Evolutionary conservation across 2,888 invertebrate genomes (phyloP), one percentile per base, ranked within the genome.

Genomic region (Drosophila ochracea): DNA sequence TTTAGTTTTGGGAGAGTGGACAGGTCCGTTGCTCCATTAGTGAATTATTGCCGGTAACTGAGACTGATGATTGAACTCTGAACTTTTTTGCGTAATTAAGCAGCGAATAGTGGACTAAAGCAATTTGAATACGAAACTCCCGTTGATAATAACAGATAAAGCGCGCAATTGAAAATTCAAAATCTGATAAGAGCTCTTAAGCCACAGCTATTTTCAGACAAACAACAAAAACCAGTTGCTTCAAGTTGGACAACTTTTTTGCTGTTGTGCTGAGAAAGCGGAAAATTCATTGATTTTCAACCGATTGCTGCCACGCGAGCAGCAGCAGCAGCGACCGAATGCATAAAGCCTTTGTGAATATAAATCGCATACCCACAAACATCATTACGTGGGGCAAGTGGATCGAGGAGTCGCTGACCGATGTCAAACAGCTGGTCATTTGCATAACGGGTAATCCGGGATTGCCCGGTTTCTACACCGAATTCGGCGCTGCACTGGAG

Each of bases 361-460:
- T 97, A 1, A 96, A 96, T 90, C 94, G 95, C 43, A 95, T 97
- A 49, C 95, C 96, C 66, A 97, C 97, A 0, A 95, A 96, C 83
- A 92, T 98, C 13, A 93, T 96, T 64, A 95, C 96, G 7, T 96
- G 95, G 94, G 97, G 97, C 25, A 94, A 94, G 73, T 95, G 95
- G 95, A 93, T 96, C 30, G 95, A 96, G 83, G 96, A 96, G 78
- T 94, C 95, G 57, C 89, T 94, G 39, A 92, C 94, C 25, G 94
- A 94, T 47, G 83, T 84, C 0, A 94, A 95, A 75, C 95, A 96
- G 92, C 91, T 98, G 13, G 95, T 97, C 52, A 85, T 98, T 53
- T 95, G 96, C 76, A 95, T 98, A 76, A 96, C 97, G 33, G 98
- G 98, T 37, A 98, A 98, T 94, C 98, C 98, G 11, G 98, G 98